Base-by-base conservation (phyloP, 2,797 vertebrate species). In the Phoeniculus purpureus region DNA sequence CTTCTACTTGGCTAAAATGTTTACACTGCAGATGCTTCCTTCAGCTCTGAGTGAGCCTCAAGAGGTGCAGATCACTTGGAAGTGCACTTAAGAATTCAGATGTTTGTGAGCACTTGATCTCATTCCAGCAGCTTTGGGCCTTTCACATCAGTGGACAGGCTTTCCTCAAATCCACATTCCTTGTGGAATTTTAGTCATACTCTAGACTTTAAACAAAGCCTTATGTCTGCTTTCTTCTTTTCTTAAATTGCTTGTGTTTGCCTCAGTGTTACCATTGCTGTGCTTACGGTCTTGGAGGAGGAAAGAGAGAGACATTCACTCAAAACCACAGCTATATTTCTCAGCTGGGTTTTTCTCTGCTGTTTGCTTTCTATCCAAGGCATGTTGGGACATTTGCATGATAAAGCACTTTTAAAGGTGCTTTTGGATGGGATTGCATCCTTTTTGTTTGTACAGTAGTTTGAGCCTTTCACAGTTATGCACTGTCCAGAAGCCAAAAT, bases 371-470 rank as follows among this genome's bases (percentile, higher is more conserved):
- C 86, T 83, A 71, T 94, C 45, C 60, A 72, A 93, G 17, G 58
- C 61, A n/a, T 59, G 76, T 83, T 92, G 87, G 55, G 60, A 26
- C 74, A 96, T 96, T 95, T 94, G 91, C 94, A 95, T 94, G 64
- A 95, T 75, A 96, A 95, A 81, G 58, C 2, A 3, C 52, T 87
- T 94, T 90, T 89, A 40, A 83, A 94, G 94, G 92, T 93, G 67
- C 48, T 94, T 3, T 87, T 95, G 87, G 95, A 94, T 94, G 61
- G 32, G 67, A 76, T 58, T 77, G 71, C 45, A 29, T 81, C 32
- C 12, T 89, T 90, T 81, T 89, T 95, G 58, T 96, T 93, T 89
- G 75, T 81, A 70, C 77, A 93, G 84, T 90, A 77, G 87, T 91
- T 94, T 85, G 87, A 90, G 84, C 48, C 87, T 91, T 94, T 93